A percentile compares a stretch with the other conserved stretches of the same genome.
These are phyloP conservation scores for Altica lythri DNA, from an alignment of 2,888 invertebrate species.

Conservation along the genomic window DNA sequence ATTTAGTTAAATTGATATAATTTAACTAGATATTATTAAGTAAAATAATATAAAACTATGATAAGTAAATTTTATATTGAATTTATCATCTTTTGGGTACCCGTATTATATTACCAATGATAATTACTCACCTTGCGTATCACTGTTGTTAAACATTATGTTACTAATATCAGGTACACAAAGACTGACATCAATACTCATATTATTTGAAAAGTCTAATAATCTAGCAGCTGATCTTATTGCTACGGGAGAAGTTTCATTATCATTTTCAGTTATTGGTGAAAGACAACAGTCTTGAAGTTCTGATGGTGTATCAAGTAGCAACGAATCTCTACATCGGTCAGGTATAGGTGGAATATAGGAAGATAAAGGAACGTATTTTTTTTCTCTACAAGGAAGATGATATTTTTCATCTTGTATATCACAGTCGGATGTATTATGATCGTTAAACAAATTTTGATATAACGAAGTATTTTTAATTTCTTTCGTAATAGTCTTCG, in stretches of 20 bases:
- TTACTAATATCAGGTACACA: slow-evolving; percentile 56
- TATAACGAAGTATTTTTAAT: slow-evolving; percentile 46
- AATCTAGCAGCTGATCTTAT: slow-evolving; percentile 61
- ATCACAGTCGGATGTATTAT: too few species aligned
- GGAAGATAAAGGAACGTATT: too few species aligned
- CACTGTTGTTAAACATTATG: slow-evolving; percentile 28
- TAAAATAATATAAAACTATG: too few species aligned
- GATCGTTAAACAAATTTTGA: slow-evolving; percentile 50
- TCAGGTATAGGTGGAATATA: too few species aligned
- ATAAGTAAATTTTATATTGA: too few species aligned
- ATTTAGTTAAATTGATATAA: too few species aligned
- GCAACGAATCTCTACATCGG: slow-evolving; percentile 27
- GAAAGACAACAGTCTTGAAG: slow-evolving; percentile 46
- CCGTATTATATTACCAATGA: too few species aligned
- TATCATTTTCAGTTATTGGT: slow-evolving; percentile 37
- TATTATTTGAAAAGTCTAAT: slow-evolving; percentile 45
- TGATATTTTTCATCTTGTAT: too few species aligned
- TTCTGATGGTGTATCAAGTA: slow-evolving; percentile 38
- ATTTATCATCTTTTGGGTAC: too few species aligned
- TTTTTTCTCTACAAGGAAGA: too few species aligned
- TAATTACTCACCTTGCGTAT: slow-evolving; percentile 29
- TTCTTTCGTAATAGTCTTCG: slow-evolving; percentile 20
- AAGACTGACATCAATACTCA: slow-evolving; percentile 42
- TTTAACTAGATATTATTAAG: too few species aligned
- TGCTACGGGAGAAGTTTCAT: slow-evolving; percentile 32